A percentile compares a stretch with the other conserved stretches of the same genome.
Conservation (phyloP, 1,140 invertebrate species). For the Odontomachus brunneus region DNA sequence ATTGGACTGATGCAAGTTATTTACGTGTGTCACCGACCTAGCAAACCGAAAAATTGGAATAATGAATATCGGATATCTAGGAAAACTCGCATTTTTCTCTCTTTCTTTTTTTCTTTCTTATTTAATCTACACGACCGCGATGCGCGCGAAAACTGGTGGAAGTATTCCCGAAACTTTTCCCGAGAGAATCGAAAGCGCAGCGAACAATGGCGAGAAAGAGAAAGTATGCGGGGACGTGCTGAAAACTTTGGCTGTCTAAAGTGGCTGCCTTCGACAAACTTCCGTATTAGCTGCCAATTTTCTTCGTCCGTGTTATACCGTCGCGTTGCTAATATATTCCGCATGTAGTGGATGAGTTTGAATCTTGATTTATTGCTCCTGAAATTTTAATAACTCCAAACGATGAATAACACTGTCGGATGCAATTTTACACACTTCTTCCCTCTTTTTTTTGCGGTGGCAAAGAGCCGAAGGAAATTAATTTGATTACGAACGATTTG, state of each 20-base stretch:
- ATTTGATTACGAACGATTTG: not conserved
- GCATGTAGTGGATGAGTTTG: not conserved
- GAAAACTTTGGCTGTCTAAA: conserved; percentile 57
- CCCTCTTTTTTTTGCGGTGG: not conserved
- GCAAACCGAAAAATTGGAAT: conserved; percentile 10
- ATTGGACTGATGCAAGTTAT: conserved; percentile 10
- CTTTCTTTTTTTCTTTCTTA: too few species aligned
- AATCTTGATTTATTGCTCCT: not conserved
- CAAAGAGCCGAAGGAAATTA: not conserved
- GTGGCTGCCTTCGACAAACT: conserved; percentile 19
- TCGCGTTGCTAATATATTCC: not conserved
- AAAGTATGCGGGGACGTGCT: conserved; percentile 15
- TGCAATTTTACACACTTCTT: not conserved
- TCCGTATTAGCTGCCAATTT: conserved; percentile 6
- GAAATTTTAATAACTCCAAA: not conserved
- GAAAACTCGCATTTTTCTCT: not conserved
- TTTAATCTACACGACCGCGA: not conserved
- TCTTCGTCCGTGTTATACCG: not conserved
- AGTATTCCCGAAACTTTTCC: conserved; percentile 36
- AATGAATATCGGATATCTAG: not conserved
- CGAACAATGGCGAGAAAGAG: conserved; percentile 42
- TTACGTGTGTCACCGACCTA: too few species aligned
- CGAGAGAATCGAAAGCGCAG: conserved; percentile 20
- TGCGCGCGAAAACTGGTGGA: not conserved
- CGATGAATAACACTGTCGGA: not conserved